phyloP scores from a whole-genome alignment of 2,113 vertebrate species.

The Meles meles region DNA sequence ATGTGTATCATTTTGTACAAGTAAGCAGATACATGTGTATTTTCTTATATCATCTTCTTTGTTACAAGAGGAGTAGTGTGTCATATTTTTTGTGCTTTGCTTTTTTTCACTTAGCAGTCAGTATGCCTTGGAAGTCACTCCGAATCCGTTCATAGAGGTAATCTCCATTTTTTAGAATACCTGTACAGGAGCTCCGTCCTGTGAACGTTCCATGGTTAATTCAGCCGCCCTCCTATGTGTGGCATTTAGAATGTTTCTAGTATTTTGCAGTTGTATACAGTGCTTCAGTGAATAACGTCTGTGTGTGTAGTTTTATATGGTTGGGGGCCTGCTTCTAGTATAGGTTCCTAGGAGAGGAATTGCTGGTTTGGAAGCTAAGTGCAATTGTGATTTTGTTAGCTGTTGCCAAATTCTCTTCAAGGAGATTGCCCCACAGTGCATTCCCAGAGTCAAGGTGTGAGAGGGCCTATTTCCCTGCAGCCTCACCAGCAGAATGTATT shows the following conservation, averaged over 20 bases:
- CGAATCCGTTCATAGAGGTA: background rate
- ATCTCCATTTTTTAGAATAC: background rate
- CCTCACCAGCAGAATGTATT: no score
- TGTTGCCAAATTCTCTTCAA: background rate
- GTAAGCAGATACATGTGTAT: background rate
- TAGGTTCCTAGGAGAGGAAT: background rate
- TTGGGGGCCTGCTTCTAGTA: background rate
- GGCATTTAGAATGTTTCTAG: background rate
- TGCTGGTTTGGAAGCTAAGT: background rate
- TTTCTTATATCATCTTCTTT: background rate
- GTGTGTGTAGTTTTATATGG: background rate
- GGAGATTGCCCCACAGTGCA: background rate
- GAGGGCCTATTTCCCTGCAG: background rate
- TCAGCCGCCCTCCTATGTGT: background rate
- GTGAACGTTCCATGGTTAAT: background rate
- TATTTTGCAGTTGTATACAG: background rate
- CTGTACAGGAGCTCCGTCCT: background rate
- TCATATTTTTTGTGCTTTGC: background rate
- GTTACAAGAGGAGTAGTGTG: background rate
- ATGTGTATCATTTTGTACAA: background rate
- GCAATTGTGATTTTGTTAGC: background rate
- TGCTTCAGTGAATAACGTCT: background rate
- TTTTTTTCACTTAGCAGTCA: background rate
- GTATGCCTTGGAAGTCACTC: background rate
- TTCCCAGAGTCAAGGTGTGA: rapidly evolving